A percentile compares a stretch with the other conserved stretches of the same genome.
These are phyloP conservation scores for Mustelus asterias DNA, from an alignment of 2,113 vertebrate species.

Conservation along the genomic window DNA sequence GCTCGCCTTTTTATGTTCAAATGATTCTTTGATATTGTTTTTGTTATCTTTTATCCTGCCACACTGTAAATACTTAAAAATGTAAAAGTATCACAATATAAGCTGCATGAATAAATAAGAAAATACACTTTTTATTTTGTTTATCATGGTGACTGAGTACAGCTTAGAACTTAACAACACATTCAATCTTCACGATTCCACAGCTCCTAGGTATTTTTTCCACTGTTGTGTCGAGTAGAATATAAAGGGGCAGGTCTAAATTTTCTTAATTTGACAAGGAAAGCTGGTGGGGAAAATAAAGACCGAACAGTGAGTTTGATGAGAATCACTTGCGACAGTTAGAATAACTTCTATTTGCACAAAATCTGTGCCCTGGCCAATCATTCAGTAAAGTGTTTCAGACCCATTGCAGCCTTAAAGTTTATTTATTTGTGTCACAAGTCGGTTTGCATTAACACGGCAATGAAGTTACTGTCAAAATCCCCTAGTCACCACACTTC, in stretches of 20 bases:
- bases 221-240: constrained; percentile 40
- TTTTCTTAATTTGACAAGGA: constrained; percentile 84
- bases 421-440: too few relatives aligned
- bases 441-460: too few relatives aligned
- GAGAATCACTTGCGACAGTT: not conserved
- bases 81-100: not conserved
- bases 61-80: not conserved
- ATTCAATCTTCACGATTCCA: not conserved
- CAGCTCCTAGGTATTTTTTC: not conserved
- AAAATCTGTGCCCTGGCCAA: too few relatives aligned
- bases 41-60: constrained; percentile 9
- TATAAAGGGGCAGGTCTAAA: constrained; percentile 45
- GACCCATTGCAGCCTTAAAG: not conserved
- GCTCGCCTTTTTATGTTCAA: not conserved
- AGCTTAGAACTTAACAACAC: constrained; percentile 34
- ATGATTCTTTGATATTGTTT: not conserved
- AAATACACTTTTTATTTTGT: not conserved
- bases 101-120: not conserved
- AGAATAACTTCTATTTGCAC: too few relatives aligned
- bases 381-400: not conserved
- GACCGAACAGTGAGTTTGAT: constrained; percentile 32
- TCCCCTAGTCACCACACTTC: too few relatives aligned
- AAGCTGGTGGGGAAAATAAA: constrained; percentile 59
- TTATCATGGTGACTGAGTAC: constrained; percentile 38
- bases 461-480: too few relatives aligned